Evolutionary conservation across 2,888 invertebrate genomes (phyloP).

Genomic region (Spicauda simplicius): DNA sequence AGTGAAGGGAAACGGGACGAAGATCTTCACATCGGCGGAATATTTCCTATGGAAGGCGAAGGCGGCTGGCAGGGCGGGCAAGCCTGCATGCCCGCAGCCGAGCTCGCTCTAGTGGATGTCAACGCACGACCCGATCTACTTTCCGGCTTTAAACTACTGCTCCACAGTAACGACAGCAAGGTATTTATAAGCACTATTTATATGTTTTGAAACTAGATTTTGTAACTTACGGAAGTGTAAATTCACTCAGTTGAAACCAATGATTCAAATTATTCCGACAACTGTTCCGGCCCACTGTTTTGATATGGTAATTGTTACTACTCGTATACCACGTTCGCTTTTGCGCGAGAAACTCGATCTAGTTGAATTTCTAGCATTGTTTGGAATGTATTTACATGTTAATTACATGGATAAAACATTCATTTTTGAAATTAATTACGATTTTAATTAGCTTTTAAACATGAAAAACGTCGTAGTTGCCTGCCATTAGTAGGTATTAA

Average conservation of each 20-base stretch:
- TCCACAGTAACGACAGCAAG: constrained; percentile 98
- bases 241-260: constrained; percentile 27
- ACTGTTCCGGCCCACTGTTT: constrained; percentile 32
- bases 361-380: constrained; percentile 31
- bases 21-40: constrained; percentile 97
- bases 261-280: constrained; percentile 31
- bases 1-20: constrained; percentile 84
- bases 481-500: too few relatives aligned
- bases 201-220: neutral
- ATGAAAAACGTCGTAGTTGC: neutral
- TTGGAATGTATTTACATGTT: constrained; percentile 27
- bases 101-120: constrained; percentile 98
- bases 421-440: neutral
- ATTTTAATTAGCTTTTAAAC: constrained; percentile 4
- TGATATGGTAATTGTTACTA: constrained; percentile 35
- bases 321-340: constrained; percentile 27
- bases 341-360: constrained; percentile 27
- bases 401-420: neutral
- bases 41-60: constrained; percentile 98
- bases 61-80: constrained; percentile 99
- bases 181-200: constrained; percentile 75
- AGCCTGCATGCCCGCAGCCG: constrained; percentile 99
- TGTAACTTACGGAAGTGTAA: neutral
- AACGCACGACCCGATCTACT: constrained; percentile 94
- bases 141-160: constrained; percentile 94